Conservation (phyloP, 2,113 vertebrate species). For the Rhadina sibilatrix region DNA sequence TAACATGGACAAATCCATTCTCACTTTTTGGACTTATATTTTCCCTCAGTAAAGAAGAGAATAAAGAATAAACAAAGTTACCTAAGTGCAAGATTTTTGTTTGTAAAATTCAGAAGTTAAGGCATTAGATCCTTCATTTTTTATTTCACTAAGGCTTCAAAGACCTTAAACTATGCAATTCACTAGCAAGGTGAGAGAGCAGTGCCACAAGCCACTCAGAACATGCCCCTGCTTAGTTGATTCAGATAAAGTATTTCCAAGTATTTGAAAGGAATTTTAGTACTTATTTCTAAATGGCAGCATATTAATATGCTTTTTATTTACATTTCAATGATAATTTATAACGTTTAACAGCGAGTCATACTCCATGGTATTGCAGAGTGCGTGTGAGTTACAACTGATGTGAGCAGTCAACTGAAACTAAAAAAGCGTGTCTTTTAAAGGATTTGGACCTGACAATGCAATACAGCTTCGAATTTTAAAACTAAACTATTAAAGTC, state of each 20-base stretch:
- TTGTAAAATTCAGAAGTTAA: neutral
- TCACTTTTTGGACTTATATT: neutral
- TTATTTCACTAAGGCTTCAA: neutral
- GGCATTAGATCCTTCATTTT: neutral
- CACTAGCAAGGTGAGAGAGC: neutral
- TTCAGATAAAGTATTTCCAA: neutral
- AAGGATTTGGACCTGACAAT: neutral
- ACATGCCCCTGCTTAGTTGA: neutral
- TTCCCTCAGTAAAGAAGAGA: neutral
- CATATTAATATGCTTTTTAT: neutral
- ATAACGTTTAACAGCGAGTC: neutral
- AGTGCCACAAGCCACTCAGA: neutral
- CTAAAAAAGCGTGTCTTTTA: neutral
- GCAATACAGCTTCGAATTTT: neutral
- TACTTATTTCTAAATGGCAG: neutral
- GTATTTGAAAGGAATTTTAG: neutral
- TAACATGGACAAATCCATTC: neutral
- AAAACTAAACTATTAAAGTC: neutral
- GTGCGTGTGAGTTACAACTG: neutral
- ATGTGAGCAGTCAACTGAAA: slow-evolving; percentile 19
- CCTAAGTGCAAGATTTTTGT: neutral
- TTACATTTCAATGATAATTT: neutral
- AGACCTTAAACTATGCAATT: neutral
- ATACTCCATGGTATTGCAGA: neutral
- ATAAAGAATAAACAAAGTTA: neutral